Conservation (phyloP, 2,888 invertebrate species). For the Calameuta idolon region DNA sequence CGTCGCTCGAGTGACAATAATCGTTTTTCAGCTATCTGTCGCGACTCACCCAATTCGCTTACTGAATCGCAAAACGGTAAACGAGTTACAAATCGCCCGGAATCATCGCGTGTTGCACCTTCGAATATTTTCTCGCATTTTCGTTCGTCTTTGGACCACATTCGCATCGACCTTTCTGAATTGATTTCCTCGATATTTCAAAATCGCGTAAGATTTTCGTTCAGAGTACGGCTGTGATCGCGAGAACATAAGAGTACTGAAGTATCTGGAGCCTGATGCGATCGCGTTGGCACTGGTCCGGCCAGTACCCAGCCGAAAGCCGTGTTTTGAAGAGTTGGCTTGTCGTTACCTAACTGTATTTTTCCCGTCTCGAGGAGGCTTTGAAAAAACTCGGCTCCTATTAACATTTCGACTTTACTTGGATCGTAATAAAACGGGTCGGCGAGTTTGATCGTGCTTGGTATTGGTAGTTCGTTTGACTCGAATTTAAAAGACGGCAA, state of each 20-base stretch:
- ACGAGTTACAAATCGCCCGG: conserved; percentile 36
- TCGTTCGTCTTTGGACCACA: background rate
- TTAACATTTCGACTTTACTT: too few relatives aligned
- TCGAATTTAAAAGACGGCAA: too few relatives aligned
- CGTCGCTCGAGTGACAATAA: conserved; percentile 35
- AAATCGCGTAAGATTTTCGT: conserved; percentile 10
- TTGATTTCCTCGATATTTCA: conserved; percentile 2
- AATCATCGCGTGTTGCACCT: conserved; percentile 28
- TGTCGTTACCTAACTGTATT: too few relatives aligned
- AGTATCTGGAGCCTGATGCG: too few relatives aligned
- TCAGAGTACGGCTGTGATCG: background rate
- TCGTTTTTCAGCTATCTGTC: conserved; percentile 35
- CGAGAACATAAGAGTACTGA: background rate
- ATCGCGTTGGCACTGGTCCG: background rate
- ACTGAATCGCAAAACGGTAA: conserved; percentile 34
- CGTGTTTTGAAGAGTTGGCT: too few relatives aligned
- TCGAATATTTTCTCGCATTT: conserved; percentile 35
- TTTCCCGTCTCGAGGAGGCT: too few relatives aligned
- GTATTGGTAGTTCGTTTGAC: too few relatives aligned
- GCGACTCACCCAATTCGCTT: conserved; percentile 31
- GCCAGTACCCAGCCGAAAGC: too few relatives aligned
- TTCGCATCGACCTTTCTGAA: background rate
- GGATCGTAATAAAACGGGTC: too few relatives aligned
- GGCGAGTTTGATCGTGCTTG: too few relatives aligned
- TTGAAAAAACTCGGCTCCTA: too few relatives aligned